Percentiles rank a stretch among this genome's conserved stretches.
Evolutionary conservation across 2,797 vertebrate species (phyloP).

Genomic region (Tapera naevia): DNA sequence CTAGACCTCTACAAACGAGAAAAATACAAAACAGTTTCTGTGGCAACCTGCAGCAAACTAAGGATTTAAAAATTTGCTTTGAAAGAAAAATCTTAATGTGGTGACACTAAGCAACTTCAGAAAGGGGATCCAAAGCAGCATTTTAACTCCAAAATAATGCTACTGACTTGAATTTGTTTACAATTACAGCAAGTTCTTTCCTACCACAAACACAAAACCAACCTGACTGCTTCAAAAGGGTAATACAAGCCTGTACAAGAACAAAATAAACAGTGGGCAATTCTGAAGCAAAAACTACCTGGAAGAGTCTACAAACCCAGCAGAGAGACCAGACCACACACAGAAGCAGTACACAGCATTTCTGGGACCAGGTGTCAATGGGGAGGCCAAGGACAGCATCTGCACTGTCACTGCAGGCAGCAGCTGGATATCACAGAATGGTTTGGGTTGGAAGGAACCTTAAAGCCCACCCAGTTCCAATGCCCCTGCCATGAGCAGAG

Average conservation of each 20-base stretch:
- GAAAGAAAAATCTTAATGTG: background rate
- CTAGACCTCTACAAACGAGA: background rate
- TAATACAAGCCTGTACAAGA: background rate
- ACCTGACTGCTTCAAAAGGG: background rate
- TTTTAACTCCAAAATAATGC: background rate
- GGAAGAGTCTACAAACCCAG: background rate
- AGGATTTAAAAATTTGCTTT: background rate
- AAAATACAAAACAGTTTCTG: background rate
- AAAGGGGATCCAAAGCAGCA: background rate
- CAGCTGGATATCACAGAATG: background rate
- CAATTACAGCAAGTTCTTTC: background rate
- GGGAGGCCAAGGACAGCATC: background rate
- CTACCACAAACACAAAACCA: background rate
- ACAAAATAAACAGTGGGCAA: background rate
- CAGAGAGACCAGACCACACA: background rate
- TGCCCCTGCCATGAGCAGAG: too few species aligned
- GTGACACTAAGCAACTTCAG: background rate
- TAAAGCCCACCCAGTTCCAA: too few species aligned
- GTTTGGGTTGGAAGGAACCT: too few species aligned
- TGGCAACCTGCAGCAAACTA: background rate
- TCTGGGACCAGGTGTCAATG: background rate
- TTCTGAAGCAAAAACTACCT: background rate
- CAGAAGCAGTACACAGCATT: background rate
- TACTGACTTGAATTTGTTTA: background rate
- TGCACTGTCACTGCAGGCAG: rapidly evolving